Conservation (phyloP, 2,113 vertebrate species). For the Bubo blakistoni region DNA sequence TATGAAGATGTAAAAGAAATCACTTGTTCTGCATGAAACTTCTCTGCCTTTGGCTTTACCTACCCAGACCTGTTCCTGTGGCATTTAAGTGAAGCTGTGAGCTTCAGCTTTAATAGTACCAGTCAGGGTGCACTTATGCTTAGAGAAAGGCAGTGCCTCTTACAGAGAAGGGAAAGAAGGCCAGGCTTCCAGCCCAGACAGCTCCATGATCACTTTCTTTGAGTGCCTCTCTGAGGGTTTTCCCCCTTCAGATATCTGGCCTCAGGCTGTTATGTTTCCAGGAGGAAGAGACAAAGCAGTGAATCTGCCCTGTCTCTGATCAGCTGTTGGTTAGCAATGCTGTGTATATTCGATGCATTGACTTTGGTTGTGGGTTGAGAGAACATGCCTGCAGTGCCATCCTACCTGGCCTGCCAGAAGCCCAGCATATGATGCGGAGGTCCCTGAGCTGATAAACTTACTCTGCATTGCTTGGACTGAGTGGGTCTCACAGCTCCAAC, state of each 20-base stretch:
- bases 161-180: not conserved
- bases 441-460: not conserved
- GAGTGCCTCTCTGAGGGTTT: not conserved
- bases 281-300: not conserved
- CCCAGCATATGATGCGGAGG: not conserved
- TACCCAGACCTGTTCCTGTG: not conserved
- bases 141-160: not conserved
- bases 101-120: not conserved
- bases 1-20: not conserved
- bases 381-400: accelerated
- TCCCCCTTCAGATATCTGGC: not conserved
- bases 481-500: not conserved
- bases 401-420: not conserved
- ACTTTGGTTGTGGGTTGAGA: not conserved
- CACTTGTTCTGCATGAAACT: not conserved
- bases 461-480: not conserved
- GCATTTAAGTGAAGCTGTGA: not conserved
- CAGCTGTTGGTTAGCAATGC: not conserved
- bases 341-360: not conserved
- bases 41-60: not conserved
- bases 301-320: not conserved
- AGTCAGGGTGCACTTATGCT: not conserved
- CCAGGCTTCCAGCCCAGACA: not conserved
- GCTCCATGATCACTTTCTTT: not conserved
- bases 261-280: not conserved